Base-by-base conservation (phyloP, 2,888 invertebrate species). In the Syrphus vitripennis region DNA sequence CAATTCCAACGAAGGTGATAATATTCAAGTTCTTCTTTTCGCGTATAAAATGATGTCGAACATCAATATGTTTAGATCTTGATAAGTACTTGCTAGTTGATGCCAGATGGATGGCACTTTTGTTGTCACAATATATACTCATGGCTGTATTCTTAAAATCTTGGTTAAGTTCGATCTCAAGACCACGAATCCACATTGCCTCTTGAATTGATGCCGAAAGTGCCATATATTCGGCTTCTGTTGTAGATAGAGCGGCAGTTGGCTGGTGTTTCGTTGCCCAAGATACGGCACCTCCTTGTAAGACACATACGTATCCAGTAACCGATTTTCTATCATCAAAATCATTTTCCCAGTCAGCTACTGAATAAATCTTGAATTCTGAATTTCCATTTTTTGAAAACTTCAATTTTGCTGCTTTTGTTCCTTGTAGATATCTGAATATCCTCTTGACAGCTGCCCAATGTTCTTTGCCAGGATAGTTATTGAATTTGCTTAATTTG, bases 281-380 rank as follows among this genome's bases (percentile, higher is more conserved):
- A n/a, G 24, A 31, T 10, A 45, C 45, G 9, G 65, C 40, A 6
- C 53, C 40, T 6, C n/a, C 55, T 50, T 45, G 55, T 37, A 55
- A 14, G 24, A 14, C 21, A 29, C 34, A 70, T n/a, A 55, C 69
- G 21, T 55, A 70, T 1, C 40, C 69, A 16, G 53, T 70, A 1
- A 40, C 26, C 2, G 55, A 70, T 55, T 40, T 70, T 40, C 69
- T 53, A 7, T 70, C 69, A 26, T 70, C 53, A 14, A 12, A 24
- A 29, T 70, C 70, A 57, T 53, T 55, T 50, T n/a, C n/a, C n/a
- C n/a, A n/a, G 14, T 19, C 55, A n/a, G 14, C 55, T 5, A 55
- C 69, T 19, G 69, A 19, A 53, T 55, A 45, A 45, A 45, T 45
- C 19, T 45, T 45, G 19, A 45, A 45, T 19, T 16, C 53, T 26